These are phyloP conservation scores for Anguilla megastoma DNA, from an alignment of 2,797 vertebrate species.

Conservation along the genomic window DNA sequence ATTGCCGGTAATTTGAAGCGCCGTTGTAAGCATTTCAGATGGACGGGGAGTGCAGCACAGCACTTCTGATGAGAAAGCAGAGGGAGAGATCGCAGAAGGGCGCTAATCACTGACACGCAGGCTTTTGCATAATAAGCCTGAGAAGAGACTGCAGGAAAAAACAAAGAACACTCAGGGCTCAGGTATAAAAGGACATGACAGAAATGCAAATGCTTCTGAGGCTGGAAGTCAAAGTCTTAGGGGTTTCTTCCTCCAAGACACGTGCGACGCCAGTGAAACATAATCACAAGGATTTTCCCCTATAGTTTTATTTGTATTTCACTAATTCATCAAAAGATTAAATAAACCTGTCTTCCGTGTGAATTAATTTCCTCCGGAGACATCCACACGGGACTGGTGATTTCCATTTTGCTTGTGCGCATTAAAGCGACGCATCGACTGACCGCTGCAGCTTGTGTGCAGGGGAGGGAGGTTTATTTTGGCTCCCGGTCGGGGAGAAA, in stretches of 20 bases:
- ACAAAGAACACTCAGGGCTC: not conserved
- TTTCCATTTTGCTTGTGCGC: constrained; percentile 15
- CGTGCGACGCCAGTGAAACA: not conserved
- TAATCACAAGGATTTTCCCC: not conserved
- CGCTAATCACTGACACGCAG: constrained; percentile 14
- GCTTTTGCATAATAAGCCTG: constrained; percentile 14
- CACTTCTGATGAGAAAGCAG: not conserved
- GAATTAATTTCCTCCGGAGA: constrained; percentile 15
- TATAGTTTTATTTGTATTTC: constrained; percentile 6
- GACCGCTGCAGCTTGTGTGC: constrained; percentile 18
- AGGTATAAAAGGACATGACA: constrained; percentile 19
- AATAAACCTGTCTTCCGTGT: not conserved
- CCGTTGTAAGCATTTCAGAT: not conserved
- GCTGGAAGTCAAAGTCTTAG: not conserved
- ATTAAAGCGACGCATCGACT: not conserved
- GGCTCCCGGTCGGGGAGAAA: not conserved
- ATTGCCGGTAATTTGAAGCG: not conserved
- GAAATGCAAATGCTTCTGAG: not conserved
- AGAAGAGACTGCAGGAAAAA: constrained; percentile 12
- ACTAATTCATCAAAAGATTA: constrained; percentile 21
- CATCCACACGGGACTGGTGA: not conserved
- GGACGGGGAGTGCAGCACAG: constrained; percentile 1
- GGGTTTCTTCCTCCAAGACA: not conserved
- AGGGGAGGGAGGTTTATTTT: constrained; percentile 13
- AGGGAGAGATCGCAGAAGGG: not conserved